Conservation (phyloP, 2,888 invertebrate genomes). For the Hydrotaea diabolus region DNA sequence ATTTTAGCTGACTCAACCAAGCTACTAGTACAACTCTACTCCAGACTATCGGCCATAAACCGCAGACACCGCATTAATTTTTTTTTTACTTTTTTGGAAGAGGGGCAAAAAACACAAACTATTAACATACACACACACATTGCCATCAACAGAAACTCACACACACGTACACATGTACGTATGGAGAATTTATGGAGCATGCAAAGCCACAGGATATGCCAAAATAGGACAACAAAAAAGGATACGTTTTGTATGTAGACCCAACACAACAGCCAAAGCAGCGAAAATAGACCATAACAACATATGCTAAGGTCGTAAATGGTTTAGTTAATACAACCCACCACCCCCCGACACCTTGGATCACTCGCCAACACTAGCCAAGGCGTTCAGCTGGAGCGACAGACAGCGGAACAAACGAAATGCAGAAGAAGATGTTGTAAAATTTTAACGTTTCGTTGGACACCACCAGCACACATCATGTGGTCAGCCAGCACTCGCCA, state of each 20-base stretch:
- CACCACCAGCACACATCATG: constrained; percentile 16
- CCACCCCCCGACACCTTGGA: no score
- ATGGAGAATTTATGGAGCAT: constrained; percentile 36
- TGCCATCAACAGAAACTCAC: constrained; percentile 9
- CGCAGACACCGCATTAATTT: constrained; percentile 51
- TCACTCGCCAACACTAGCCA: neutral
- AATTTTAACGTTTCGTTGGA: constrained; percentile 11
- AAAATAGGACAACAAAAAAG: constrained; percentile 15
- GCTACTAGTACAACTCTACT: constrained; percentile 4
- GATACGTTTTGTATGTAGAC: constrained; percentile 17
- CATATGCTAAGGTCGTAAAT: constrained; percentile 25
- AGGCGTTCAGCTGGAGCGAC: neutral
- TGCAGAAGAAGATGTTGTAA: constrained; percentile 9
- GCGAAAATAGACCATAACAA: constrained; percentile 35
- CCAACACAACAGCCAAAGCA: neutral
- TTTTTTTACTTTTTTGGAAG: neutral
- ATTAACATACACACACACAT: neutral
- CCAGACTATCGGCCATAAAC: constrained; percentile 46
- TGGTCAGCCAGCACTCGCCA: neutral
- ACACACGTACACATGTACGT: neutral
- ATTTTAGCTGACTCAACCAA: constrained; percentile 28
- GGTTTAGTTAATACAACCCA: constrained; percentile 12
- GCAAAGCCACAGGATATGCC: constrained; percentile 35
- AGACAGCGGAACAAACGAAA: neutral
- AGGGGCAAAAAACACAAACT: neutral